phyloP scores from a whole-genome alignment of 2,113 vertebrate species.

The Dromaius novaehollandiae region DNA sequence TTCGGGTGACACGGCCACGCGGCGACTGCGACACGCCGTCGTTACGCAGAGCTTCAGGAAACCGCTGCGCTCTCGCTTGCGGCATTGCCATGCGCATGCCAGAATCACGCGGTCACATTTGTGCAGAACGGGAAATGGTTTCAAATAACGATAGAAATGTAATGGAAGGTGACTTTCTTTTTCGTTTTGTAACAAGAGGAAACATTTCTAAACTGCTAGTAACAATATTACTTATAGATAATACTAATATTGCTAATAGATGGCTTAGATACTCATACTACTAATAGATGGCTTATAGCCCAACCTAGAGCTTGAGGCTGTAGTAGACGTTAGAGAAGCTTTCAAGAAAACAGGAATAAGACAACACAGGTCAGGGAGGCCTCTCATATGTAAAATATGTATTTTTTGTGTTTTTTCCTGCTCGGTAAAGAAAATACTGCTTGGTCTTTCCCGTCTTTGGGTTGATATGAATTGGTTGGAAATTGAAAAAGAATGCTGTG shows the following conservation, averaged over 20 bases:
- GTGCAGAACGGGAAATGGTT: too few relatives aligned
- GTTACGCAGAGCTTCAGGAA: too few relatives aligned
- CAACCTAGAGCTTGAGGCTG: too few relatives aligned
- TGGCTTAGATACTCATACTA: background rate
- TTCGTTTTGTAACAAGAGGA: too few relatives aligned
- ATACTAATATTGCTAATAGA: background rate
- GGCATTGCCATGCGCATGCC: accelerated
- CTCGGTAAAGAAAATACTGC: background rate
- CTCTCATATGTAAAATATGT: background rate
- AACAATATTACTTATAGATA: background rate
- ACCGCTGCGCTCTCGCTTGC: accelerated
- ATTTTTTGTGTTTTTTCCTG: background rate
- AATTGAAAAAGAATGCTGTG: background rate
- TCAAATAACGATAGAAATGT: too few relatives aligned
- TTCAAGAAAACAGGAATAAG: too few relatives aligned
- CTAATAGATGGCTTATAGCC: too few relatives aligned
- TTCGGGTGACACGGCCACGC: accelerated
- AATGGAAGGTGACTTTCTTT: too few relatives aligned
- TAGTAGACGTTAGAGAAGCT: too few relatives aligned
- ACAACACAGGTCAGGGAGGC: too few relatives aligned
- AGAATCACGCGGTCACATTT: background rate
- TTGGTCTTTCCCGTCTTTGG: background rate
- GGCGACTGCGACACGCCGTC: background rate
- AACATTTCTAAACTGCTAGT: too few relatives aligned
- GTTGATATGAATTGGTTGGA: background rate